These are phyloP conservation scores for Lasioglossum morio DNA, from an alignment of 2,888 invertebrate species.

Conservation along the genomic window DNA sequence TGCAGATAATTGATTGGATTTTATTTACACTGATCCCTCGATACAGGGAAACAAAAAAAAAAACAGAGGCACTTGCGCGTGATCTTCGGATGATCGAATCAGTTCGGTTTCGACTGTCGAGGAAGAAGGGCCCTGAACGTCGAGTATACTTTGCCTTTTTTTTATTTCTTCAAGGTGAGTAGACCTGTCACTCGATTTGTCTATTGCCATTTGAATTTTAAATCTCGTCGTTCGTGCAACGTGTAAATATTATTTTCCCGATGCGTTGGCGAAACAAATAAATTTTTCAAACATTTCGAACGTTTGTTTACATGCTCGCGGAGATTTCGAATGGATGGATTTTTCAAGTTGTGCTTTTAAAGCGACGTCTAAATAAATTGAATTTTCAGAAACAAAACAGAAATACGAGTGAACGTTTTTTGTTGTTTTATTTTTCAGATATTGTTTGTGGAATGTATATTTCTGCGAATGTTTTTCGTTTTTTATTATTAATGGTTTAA, in stretches of 20 bases:
- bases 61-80: not conserved
- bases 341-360: not conserved
- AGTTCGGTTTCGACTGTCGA: constrained; percentile 38
- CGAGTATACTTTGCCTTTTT: not conserved
- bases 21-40: constrained; percentile 65
- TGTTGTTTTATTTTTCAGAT: too few relatives aligned
- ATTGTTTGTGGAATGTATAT: not conserved
- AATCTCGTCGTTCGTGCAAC: not conserved
- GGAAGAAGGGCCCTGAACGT: constrained; percentile 9
- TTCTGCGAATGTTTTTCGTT: not conserved
- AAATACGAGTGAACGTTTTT: too few relatives aligned
- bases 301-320: too few relatives aligned
- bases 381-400: not conserved
- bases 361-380: not conserved
- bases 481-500: not conserved
- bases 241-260: not conserved
- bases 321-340: not conserved
- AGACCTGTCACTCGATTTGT: not conserved
- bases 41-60: constrained; percentile 34
- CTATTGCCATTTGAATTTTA: not conserved
- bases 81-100: constrained; percentile 12
- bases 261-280: not conserved
- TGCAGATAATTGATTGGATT: constrained; percentile 62
- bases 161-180: constrained; percentile 11
- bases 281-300: not conserved